Evolutionary conservation across 2,797 vertebrate genomes (phyloP), one percentile per base, ranked within the genome.

Genomic region (Cygnus olor): DNA sequence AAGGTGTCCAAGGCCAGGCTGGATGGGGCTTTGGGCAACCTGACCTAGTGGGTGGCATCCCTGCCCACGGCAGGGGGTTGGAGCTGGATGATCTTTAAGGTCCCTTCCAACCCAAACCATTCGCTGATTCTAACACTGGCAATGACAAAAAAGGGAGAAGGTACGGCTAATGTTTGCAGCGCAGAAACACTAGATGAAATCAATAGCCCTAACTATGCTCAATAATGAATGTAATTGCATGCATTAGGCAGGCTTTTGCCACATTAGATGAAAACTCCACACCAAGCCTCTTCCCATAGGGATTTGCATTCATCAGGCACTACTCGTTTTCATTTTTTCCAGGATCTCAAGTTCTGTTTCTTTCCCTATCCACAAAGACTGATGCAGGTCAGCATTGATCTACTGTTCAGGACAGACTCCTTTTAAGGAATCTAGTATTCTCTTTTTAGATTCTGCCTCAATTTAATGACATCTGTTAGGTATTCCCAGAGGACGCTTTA

Each of bases 401-500:
- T 73, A 8, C 38, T 77, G 21, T 63, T 69, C 63, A n/a, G 16
- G 61, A 60, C 49, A 81, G 36, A 68, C 44, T 71, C 2, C 54
- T 70, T 89, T 22, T 80, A 74, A 69, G 28, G 65, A 78, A 57
- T 30, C 80, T 11, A 2, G 0, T 58, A 10, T 69, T 78, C 69
- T 88, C 40, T 92, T 70, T 71, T 54, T 69, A 63, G 34, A n/a
- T 93, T 80, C 61, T 2, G 3, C 12, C 18, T 81, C 53, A 65
- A 4, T 85, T 85, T 32, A 40, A n/a, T 0, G 0, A 85, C 51
- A 70, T 83, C 69, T 90, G 77, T 25, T 64, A 66, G 54, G 10
- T 91, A 81, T 38, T 81, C 80, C 92, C 88, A 72, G 58, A 80
- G 69, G 82, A 79, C n/a, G 38, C 49, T 89, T 76, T 93, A 65